Evolutionary conservation across 2,797 vertebrate species (phyloP).

Genomic region (Acipenser ruthenus): DNA sequence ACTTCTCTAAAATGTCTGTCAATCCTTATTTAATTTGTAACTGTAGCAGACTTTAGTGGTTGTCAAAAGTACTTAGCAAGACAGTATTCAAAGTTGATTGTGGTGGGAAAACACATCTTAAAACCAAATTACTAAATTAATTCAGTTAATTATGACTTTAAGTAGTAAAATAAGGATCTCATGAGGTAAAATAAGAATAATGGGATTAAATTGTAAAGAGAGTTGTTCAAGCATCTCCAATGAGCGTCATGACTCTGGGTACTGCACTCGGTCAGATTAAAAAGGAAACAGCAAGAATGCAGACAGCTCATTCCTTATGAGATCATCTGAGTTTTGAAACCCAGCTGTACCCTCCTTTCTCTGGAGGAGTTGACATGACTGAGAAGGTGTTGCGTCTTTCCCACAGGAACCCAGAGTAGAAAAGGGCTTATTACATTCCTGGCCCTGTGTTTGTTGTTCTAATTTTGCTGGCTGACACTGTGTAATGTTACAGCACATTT

Average conservation of each 20-base stretch:
- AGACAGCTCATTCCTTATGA: constrained; percentile 57
- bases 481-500: not conserved
- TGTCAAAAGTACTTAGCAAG: too few relatives aligned
- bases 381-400: constrained; percentile 46
- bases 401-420: constrained; percentile 40
- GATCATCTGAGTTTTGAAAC: constrained; percentile 48
- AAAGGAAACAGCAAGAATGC: constrained; percentile 48
- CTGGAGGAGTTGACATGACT: constrained; percentile 39
- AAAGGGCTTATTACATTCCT: not conserved
- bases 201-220: constrained; percentile 17
- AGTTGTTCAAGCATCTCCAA: constrained; percentile 28
- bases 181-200: not conserved
- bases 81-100: too few relatives aligned
- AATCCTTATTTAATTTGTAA: too few relatives aligned
- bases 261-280: constrained; percentile 36
- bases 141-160: too few relatives aligned
- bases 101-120: too few relatives aligned
- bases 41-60: too few relatives aligned
- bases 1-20: too few relatives aligned
- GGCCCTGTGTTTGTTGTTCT: not conserved
- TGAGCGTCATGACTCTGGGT: constrained; percentile 16
- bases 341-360: constrained; percentile 49
- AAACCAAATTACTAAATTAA: too few relatives aligned
- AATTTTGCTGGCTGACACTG: not conserved
- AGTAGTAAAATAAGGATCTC: too few relatives aligned